Base-by-base conservation (phyloP, 2,113 vertebrate species). In the Melanerpes formicivorus region DNA sequence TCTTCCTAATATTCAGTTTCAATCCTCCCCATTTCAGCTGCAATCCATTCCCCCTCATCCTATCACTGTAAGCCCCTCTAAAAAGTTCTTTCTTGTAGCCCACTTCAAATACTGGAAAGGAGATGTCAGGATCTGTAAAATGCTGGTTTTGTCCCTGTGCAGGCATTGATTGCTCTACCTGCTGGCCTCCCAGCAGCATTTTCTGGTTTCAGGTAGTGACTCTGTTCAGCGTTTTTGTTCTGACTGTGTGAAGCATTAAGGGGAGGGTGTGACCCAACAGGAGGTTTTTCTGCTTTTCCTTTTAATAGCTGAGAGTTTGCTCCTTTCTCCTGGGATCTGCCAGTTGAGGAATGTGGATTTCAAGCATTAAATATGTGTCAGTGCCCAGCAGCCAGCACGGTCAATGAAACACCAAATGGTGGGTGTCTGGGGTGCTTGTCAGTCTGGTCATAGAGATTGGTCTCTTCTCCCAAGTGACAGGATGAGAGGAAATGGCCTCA, bases 181-280 rank as follows among this genome's bases (percentile, higher is more conserved):
- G 4, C 5, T 4, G 27, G 67, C 67, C 76, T 56, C 44, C 0
- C 54, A 82, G 63, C 71, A 44, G 66, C 65, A 3, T 37, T 59
- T 59, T 34, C 56, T 74, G 85, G n/a, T 71, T 30, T 30, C 67
- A 72, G 91, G 95, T 93, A 88, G 72, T 46, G 10, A 5, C 76
- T 22, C 18, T 12, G 14, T 56, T 4, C 4, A 3, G 32, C 2
- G 5, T 37, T 84, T 71, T 59, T 81, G 76, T 90, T 86, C 77
- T 27, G 86, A 13, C 48, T 5, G 26, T 2, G 13, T 46, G 14
- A 58, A 52, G 54, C 17, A 1, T 12, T 16, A 64, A 63, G 71
- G 55, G 14, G 27, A 55, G 40, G 69, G 56, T 70, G 81, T 0
- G 10, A 26, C 66, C 0, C 0, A 17, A 4, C 0, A 2, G 8